Base-by-base conservation (phyloP, 2,888 invertebrate species). In the Abrostola triplasia region DNA sequence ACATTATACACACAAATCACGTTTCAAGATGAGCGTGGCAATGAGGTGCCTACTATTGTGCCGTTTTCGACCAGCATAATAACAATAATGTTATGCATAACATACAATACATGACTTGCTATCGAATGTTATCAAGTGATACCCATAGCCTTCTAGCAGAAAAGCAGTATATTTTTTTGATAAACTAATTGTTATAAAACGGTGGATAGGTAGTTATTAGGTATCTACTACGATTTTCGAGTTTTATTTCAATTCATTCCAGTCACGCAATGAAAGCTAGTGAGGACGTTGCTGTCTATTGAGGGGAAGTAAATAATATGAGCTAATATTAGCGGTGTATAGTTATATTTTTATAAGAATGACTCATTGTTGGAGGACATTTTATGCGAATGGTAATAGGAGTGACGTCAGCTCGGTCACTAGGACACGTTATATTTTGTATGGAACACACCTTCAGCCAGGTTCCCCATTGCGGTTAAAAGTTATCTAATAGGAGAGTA, bases 391-490 rank as follows among this genome's bases (percentile, higher is more conserved):
- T 77, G 52, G 40, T 57, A 58, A 59, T 59, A 56, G 61, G 59
- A 62, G 36, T 79, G 81, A 79, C 79, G 81, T 79, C 74, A 80
- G 42, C 55, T 62, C 60, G 66, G 68, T 67, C 63, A 76, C 64
- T 72, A 47, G 79, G 79, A 61, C 79, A 72, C 59, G 62, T 40
- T 47, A 11, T 61, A 52, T 56, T 54, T 35, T 37, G 7, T 57
- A 49, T 13, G 6, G 36, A 52, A 13, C 24, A 40, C 24, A n/a
- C 24, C 13, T 24, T 36, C 4, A 24, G 5, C 4, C 1, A 47
- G 24, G 24, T 24, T 24, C 4, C 4, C 24, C 24, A 24, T 24
- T 24, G 24, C 24, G 24, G 24, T 24, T 24, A 24, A 24, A 24
- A 24, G 24, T 24, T 24, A 24, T 24, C 24, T 24, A 24, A 24